phyloP scores from a whole-genome alignment of 2,888 invertebrate genomes.

The Eupithecia dodoneata region DNA sequence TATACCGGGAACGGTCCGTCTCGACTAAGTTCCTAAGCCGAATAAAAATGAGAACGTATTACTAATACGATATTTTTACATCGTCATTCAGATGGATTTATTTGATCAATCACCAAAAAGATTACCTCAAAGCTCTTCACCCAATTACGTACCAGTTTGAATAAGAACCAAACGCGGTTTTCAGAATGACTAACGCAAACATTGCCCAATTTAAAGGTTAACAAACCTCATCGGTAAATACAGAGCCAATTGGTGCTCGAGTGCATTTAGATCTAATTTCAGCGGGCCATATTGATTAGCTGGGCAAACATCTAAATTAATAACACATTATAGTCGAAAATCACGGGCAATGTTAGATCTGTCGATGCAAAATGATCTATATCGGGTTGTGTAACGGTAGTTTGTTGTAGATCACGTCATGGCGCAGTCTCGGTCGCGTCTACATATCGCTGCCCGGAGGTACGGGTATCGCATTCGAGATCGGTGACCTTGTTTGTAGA shows the following conservation, averaged over 20 bases:
- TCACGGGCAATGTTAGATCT: conserved; percentile 15
- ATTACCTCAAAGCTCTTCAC: neutral
- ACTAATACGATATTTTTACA: conserved; percentile 15
- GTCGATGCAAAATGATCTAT: conserved; percentile 28
- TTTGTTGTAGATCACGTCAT: conserved; percentile 51
- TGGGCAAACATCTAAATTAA: conserved; percentile 20
- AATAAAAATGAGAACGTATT: conserved; percentile 19
- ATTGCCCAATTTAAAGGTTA: conserved; percentile 7
- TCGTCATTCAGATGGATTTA: neutral
- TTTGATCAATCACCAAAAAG: conserved; percentile 10
- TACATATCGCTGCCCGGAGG: conserved; percentile 57
- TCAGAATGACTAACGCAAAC: conserved; percentile 12
- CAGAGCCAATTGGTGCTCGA: conserved; percentile 8
- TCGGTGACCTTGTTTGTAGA: conserved; percentile 55
- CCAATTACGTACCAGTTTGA: neutral
- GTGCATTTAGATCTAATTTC: conserved; percentile 16
- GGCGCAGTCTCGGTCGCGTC: conserved; percentile 64
- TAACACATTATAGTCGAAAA: conserved; percentile 18
- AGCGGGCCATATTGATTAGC: conserved; percentile 15
- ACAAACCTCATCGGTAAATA: conserved; percentile 15
- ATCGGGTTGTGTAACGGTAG: conserved; percentile 62
- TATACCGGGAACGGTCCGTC: conserved; percentile 20
- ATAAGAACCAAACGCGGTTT: conserved; percentile 4
- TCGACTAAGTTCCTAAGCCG: conserved; percentile 15
- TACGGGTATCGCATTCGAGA: conserved; percentile 49